phyloP scores from a whole-genome alignment of 2,888 invertebrate species.

The Sipha maydis region DNA sequence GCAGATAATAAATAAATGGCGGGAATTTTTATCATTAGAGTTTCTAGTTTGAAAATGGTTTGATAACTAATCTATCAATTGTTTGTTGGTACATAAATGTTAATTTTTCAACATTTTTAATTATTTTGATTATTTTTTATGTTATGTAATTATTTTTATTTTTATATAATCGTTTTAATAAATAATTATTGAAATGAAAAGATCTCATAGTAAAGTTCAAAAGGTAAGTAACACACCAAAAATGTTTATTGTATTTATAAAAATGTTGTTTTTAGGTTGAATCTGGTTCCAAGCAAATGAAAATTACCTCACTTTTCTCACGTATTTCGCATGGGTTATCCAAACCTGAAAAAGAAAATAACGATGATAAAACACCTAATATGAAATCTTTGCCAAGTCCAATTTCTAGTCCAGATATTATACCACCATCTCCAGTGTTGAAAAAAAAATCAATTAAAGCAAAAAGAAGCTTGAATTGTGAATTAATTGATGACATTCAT shows the following conservation, averaged over 20 bases:
- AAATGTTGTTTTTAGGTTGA: background rate
- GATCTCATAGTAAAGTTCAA: slow-evolving; percentile 28
- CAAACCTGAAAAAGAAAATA: background rate
- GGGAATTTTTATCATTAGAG: background rate
- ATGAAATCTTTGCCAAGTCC: slow-evolving; percentile 27
- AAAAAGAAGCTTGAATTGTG: slow-evolving; percentile 32
- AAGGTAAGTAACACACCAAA: slow-evolving; percentile 30
- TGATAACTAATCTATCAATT: background rate
- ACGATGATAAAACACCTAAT: background rate
- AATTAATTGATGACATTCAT: background rate
- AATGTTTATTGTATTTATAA: background rate
- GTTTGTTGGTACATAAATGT: background rate
- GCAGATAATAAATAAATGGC: background rate
- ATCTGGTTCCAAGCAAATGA: slow-evolving; percentile 47
- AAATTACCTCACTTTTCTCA: slow-evolving; percentile 51
- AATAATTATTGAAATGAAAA: slow-evolving; percentile 28
- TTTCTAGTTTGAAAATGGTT: background rate
- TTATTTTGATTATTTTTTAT: background rate
- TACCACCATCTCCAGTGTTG: slow-evolving; percentile 49
- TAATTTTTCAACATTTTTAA: background rate
- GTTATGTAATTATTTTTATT: background rate
- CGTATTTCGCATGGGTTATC: background rate
- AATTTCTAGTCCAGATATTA: slow-evolving; percentile 46
- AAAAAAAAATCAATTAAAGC: slow-evolving; percentile 41
- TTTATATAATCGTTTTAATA: background rate